phyloP scores from a whole-genome alignment of 2,888 invertebrate species.

The Drosophila flavopinicola region DNA sequence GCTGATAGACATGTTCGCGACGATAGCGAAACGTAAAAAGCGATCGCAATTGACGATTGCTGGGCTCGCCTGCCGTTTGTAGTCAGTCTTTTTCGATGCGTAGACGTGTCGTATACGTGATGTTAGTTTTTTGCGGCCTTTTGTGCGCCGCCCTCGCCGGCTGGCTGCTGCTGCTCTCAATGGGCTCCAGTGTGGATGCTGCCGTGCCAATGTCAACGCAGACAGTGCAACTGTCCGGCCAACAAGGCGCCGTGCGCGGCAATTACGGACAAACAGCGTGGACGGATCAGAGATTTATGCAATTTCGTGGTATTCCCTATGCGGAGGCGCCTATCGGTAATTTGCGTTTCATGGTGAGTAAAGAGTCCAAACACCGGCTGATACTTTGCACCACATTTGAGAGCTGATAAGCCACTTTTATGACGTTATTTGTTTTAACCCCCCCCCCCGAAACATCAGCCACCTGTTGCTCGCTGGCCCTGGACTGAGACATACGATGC shows the following conservation, averaged over 20 bases:
- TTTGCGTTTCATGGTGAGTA: conserved; percentile 78
- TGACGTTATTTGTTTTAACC: conserved; percentile 1
- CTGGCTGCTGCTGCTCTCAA: conserved; percentile 51
- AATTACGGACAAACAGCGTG: conserved; percentile 74
- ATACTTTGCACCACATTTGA: conserved; percentile 1
- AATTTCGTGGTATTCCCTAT: conserved; percentile 83
- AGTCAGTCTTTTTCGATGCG: conserved; percentile 51
- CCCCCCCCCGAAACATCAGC: conserved; percentile 45
- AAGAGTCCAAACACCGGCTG: conserved; percentile 9
- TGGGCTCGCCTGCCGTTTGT: neutral
- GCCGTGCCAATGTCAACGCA: conserved; percentile 26
- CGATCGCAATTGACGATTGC: conserved; percentile 14
- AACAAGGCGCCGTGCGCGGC: conserved; percentile 78
- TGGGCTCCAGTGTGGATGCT: conserved; percentile 18
- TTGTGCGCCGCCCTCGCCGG: conserved; percentile 30
- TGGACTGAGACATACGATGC: conserved; percentile 78
- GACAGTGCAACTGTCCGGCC: conserved; percentile 57
- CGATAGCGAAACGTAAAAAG: conserved; percentile 38
- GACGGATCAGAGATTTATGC: conserved; percentile 78
- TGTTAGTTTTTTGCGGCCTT: conserved; percentile 57
- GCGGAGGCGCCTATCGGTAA: conserved; percentile 80
- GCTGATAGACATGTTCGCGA: conserved; percentile 8
- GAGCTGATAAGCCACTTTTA: conserved; percentile 29
- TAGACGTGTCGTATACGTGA: conserved; percentile 60
- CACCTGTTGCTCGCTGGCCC: conserved; percentile 74